Evolutionary conservation across 2,797 vertebrate genomes (phyloP).

Genomic region (Gymnodraco acuticeps): DNA sequence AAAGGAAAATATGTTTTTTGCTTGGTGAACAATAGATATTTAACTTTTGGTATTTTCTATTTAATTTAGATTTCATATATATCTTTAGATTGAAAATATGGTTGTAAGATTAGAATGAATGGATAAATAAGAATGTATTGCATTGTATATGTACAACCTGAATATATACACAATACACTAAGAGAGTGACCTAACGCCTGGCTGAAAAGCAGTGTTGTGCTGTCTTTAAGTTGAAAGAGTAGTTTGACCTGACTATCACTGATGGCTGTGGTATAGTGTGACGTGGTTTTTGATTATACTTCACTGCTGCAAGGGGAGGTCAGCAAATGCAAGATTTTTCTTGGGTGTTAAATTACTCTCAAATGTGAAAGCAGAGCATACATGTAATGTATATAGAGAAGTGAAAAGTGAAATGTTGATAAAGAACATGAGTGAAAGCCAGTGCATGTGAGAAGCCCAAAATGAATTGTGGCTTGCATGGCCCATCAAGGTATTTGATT

Average conservation of each 20-base stretch:
- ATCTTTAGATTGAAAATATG: background rate
- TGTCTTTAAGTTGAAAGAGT: background rate
- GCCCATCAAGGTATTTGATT: background rate
- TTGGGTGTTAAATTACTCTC: background rate
- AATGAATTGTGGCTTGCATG: background rate
- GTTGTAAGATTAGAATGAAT: background rate
- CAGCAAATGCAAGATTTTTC: conserved; percentile 3
- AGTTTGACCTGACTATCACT: background rate
- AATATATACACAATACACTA: background rate
- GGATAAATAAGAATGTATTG: background rate
- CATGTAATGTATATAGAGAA: background rate
- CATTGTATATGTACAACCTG: too few species aligned
- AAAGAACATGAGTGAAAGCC: background rate
- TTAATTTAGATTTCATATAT: background rate
- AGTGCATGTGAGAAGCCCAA: background rate
- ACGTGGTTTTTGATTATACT: background rate
- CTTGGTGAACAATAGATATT: background rate
- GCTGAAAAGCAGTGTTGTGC: background rate
- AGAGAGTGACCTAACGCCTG: background rate
- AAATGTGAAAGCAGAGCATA: conserved; percentile 6
- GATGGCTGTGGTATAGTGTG: background rate
- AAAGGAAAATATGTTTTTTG: background rate
- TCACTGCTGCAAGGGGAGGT: conserved; percentile 6
- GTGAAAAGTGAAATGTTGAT: background rate
- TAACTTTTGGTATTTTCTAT: background rate